Evolutionary conservation across 2,888 invertebrate species (phyloP).

Genomic region (Tubulanus polymorphus): DNA sequence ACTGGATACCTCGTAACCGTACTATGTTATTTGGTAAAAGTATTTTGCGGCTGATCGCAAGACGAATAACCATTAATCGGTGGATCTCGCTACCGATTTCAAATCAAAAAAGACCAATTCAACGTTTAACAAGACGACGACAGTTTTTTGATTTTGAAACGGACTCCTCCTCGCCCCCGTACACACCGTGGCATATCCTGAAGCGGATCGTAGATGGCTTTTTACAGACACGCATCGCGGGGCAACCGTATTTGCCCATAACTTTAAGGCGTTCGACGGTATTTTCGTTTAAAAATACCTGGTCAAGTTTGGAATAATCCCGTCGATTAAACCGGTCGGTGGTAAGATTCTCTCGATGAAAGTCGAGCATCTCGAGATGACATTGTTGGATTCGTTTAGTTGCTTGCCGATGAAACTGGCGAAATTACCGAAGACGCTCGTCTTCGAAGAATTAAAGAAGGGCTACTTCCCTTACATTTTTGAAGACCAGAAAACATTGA

Average conservation of each 20-base stretch:
- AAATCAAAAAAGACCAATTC: no score
- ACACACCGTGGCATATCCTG: no score
- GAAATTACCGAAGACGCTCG: conserved; percentile 18
- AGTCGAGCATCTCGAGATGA: background rate
- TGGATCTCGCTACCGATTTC: no score
- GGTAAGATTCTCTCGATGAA: background rate
- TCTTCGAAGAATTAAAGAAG: conserved; percentile 16
- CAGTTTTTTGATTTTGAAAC: no score
- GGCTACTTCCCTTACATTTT: conserved; percentile 24
- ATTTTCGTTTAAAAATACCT: background rate
- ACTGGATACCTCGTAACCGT: no score
- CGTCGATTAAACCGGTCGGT: background rate
- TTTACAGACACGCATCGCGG: background rate
- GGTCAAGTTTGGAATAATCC: background rate
- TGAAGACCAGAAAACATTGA: conserved; percentile 16
- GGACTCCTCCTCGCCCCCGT: no score
- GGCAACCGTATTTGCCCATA: background rate
- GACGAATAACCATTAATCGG: no score
- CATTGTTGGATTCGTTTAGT: conserved; percentile 18
- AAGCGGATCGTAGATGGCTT: no score
- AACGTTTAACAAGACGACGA: no score
- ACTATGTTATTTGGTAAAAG: no score
- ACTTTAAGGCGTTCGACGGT: background rate
- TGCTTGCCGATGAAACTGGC: conserved; percentile 21
- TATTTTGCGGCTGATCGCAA: no score